Base-by-base conservation (phyloP, 23 tunicate genomes). In the Oikopleura vanhoeffeni region DNA sequence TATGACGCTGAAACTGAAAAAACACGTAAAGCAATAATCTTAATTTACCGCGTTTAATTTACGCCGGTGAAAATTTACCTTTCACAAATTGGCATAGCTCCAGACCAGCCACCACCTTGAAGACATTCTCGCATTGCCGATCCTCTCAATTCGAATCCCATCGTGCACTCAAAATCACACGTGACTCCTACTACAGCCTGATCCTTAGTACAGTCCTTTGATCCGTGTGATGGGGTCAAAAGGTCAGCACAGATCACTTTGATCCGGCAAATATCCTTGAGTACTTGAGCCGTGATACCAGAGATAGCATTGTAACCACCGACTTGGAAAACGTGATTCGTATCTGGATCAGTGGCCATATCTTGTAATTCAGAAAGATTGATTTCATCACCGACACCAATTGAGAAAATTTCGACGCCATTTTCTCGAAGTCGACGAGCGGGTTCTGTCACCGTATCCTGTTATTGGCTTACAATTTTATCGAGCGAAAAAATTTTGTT, bases 281-380 rank as follows among this genome's bases (percentile, higher is more conserved):
- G 84, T 3, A 93, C 85, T 40, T 87, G 41, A 82, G 86, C 87
- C 60, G 88, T 90, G 0, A 93, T 88, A 27, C 87, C 86, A 32
- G 86, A 39, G 40, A 93, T 93, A 84, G 88, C 89, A 83, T 93
- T 91, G 67, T 89, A 93, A 77, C 90, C 86, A 40, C 90, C 87
- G n/a, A 93, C 98, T 28, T 91, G 90, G 40, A 91, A 90, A 41
- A 93, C 91, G 89, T 93, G 98, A 36, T 93, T 85, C 36, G 39
- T 76, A 1, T 41, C 85, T 0, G 98, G 98, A 28, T 85, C 85
- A 0, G 98, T 84, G 0, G 98, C 98, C 28, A 93, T 93, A 75
- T 85, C 95, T 34, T 86, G 86, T 39, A 93, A 67, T 57, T 92
- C 94, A 39, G 90, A 8, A 49, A 49, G 60, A 49, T 49, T 49